Evolutionary conservation across 2,113 vertebrate genomes (phyloP).

Genomic region (Periophthalmus modestus): DNA sequence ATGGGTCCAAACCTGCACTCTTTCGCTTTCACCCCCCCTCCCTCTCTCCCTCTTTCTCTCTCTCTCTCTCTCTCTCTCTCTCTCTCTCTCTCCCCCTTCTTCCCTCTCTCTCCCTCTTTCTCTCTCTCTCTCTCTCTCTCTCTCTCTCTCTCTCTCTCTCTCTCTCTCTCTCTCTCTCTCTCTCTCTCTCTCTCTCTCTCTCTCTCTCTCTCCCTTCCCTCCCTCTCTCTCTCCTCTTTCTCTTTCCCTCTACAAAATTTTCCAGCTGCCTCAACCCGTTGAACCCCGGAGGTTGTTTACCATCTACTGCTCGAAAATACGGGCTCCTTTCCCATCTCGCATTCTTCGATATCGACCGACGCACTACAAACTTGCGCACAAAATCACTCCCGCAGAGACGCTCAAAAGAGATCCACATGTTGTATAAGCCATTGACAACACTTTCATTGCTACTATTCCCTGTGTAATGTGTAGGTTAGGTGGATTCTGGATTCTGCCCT

Average conservation of each 20-base stretch:
- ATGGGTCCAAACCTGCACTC: slow-evolving; percentile 38
- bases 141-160: background rate
- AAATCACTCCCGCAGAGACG: slow-evolving; percentile 44
- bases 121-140: slow-evolving; percentile 34
- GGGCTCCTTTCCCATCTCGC: slow-evolving; percentile 71
- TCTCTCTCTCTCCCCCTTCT: slow-evolving; percentile 36
- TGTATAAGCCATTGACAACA: slow-evolving; percentile 41
- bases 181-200: slow-evolving; percentile 27
- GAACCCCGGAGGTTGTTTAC: slow-evolving; percentile 78
- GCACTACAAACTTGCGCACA: slow-evolving; percentile 42
- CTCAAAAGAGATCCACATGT: slow-evolving; percentile 21
- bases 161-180: slow-evolving; percentile 42
- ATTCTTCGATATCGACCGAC: slow-evolving; percentile 74
- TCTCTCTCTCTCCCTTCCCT: slow-evolving; percentile 40
- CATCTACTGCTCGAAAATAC: slow-evolving; percentile 73
- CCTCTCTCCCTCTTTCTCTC: background rate
- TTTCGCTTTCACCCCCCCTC: slow-evolving; percentile 1
- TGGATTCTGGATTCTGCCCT: too few species aligned
- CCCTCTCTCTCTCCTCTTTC: background rate
- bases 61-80: slow-evolving; percentile 26
- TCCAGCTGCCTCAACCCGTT: slow-evolving; percentile 78
- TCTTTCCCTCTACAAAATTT: slow-evolving; percentile 66
- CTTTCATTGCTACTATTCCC: slow-evolving; percentile 30
- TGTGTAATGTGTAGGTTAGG: slow-evolving; percentile 54
- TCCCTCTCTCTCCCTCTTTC: slow-evolving; percentile 35